Evolutionary conservation across 2,113 vertebrate genomes (phyloP).

Genomic region (Dicaeum eximium): DNA sequence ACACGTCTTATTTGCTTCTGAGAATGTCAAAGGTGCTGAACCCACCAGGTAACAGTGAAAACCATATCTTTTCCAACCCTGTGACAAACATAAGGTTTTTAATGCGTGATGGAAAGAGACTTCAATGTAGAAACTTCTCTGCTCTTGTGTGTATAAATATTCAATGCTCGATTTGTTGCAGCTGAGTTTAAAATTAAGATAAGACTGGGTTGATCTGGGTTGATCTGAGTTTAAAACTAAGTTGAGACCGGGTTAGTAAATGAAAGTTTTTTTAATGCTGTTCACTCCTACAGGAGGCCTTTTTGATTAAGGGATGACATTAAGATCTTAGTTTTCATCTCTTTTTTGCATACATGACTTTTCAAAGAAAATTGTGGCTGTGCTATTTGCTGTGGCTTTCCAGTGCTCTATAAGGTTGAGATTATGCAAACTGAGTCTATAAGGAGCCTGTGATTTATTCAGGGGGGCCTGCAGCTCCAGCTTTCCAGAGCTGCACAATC

Average conservation of each 20-base stretch:
- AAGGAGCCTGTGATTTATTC: not conserved
- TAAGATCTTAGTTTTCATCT: not conserved
- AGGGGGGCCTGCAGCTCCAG: not conserved
- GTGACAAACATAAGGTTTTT: not conserved
- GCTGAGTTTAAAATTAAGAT: not conserved
- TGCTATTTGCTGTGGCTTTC: not conserved
- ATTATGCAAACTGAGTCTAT: not conserved
- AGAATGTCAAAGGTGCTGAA: slow-evolving; percentile 70
- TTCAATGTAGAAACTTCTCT: not conserved
- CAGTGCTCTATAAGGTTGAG: not conserved
- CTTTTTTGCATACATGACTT: not conserved
- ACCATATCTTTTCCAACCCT: slow-evolving; percentile 83
- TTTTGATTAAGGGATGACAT: not conserved
- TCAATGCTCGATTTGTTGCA: not conserved
- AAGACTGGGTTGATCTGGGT: not conserved
- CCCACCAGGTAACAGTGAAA: slow-evolving; percentile 84
- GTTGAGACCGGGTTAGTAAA: not conserved
- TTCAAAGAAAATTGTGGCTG: not conserved
- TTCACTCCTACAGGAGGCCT: not conserved
- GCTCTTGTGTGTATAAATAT: not conserved
- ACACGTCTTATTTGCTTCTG: slow-evolving; percentile 80
- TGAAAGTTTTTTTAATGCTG: not conserved
- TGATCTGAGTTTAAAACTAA: not conserved
- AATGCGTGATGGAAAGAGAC: not conserved
- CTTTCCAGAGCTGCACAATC: not conserved